These are phyloP conservation scores for Agrilus planipennis DNA, from an alignment of 1,140 invertebrate genomes.

Conservation along the genomic window DNA sequence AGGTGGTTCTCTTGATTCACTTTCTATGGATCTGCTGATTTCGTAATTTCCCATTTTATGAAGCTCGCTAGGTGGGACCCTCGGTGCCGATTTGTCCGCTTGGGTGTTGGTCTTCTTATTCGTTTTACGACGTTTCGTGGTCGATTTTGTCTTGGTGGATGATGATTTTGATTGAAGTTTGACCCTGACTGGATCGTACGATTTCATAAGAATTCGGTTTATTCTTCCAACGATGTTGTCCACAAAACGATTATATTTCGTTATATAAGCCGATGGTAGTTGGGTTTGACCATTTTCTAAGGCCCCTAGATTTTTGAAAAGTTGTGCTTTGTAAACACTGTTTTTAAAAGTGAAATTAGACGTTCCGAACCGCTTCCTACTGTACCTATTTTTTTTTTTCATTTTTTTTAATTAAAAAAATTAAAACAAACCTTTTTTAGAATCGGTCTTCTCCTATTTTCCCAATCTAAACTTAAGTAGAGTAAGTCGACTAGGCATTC, in stretches of 20 bases:
- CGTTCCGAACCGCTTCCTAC: too few relatives aligned
- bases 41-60: constrained; percentile 23
- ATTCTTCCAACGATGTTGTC: constrained; percentile 67
- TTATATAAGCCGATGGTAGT: constrained; percentile 57
- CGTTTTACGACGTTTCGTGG: constrained; percentile 24
- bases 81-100: constrained; percentile 14
- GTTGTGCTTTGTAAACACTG: too few relatives aligned
- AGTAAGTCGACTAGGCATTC: too few relatives aligned
- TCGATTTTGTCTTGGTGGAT: constrained; percentile 32
- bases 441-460: too few relatives aligned
- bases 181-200: constrained; percentile 72
- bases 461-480: too few relatives aligned
- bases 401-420: too few relatives aligned
- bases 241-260: constrained; percentile 71
- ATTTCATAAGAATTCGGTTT: constrained; percentile 60
- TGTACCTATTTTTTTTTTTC: too few relatives aligned
- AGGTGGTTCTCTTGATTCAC: constrained; percentile 21
- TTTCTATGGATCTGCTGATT: constrained; percentile 17
- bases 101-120: constrained; percentile 14
- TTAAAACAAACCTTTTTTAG: too few relatives aligned
- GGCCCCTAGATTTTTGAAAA: too few relatives aligned
- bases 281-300: too few relatives aligned
- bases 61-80: constrained; percentile 11
- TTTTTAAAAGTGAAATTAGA: too few relatives aligned
- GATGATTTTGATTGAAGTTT: constrained; percentile 50